Evolutionary conservation across 1,140 invertebrate genomes (phyloP), one percentile per base, ranked within the genome.

Genomic region (Trichonephila clavipes): DNA sequence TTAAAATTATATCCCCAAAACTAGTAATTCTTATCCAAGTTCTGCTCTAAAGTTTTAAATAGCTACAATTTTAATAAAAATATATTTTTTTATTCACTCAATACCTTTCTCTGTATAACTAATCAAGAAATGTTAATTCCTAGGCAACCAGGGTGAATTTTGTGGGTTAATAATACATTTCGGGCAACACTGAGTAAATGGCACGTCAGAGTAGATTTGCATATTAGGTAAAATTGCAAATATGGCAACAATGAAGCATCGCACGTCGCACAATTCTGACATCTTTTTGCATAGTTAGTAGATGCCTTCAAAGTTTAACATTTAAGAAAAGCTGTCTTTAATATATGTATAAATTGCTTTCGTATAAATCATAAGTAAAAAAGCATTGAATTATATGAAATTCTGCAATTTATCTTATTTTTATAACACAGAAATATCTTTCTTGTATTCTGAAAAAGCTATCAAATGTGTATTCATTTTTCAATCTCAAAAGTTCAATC

Each of bases 1-100:
- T 87, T 59, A 34, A 87, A 87, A 87, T 87, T 87, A 87, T 40
- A 87, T 61, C 85, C 59, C 21, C 58, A 64, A 61, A 87, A 87
- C 58, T 62, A 61, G 85, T 62, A 87, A 87, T 87, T 87, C 59
- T n/a, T 24, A 40, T 40, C 51, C 24, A 77, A 77, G 72, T 77
- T 77, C 28, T 77, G 28, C 28, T 34, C 72, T 40, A 18, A 18
- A 18, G 24, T 77, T 77, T 77, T 77, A 77, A 77, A 24, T 77
- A 24, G 24, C 72, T 34, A 28, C 72, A 77, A 77, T 77, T 77
- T 77, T 77, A 77, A 77, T 77, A 77, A 77, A 77, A 77, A 77
- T 77, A 40, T 12, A 19, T 77, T 77, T 19, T 40, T 77, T 77
- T 28, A 19, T 28, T 77, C 72, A 77, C 72, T 16, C 28, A 40